Evolutionary conservation across 2,797 vertebrate species (phyloP).

Genomic region (Eulemur mongoz): DNA sequence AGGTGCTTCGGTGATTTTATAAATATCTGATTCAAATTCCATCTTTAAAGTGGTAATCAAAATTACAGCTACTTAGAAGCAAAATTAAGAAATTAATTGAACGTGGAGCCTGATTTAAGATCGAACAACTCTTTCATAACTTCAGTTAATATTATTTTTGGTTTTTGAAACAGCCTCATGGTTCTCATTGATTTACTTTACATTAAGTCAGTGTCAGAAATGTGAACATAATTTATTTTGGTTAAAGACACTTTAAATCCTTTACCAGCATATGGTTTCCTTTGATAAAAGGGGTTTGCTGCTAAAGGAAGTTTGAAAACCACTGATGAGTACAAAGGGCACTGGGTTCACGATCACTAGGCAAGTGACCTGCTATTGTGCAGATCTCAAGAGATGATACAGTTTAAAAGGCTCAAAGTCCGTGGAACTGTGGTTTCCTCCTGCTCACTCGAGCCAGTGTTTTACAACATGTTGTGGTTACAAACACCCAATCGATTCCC

Average conservation of each 20-base stretch:
- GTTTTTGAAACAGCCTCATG: neutral
- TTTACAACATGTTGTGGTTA: neutral
- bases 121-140: neutral
- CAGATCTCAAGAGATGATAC: neutral
- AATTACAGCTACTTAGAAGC: neutral
- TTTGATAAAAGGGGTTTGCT: neutral
- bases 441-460: neutral
- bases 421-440: neutral
- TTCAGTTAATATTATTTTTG: neutral
- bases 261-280: neutral
- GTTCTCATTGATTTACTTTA: neutral
- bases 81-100: neutral
- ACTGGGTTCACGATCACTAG: neutral
- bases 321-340: neutral
- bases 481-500: neutral
- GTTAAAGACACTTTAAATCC: neutral
- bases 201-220: neutral
- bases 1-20: neutral
- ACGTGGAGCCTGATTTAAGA: neutral
- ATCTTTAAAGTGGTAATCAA: neutral
- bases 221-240: neutral
- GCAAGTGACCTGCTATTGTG: neutral
- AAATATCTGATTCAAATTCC: neutral
- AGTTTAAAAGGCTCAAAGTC: neutral
- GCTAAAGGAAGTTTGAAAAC: neutral